Conservation (phyloP, 2,113 vertebrate species). For the Suricata suricatta region DNA sequence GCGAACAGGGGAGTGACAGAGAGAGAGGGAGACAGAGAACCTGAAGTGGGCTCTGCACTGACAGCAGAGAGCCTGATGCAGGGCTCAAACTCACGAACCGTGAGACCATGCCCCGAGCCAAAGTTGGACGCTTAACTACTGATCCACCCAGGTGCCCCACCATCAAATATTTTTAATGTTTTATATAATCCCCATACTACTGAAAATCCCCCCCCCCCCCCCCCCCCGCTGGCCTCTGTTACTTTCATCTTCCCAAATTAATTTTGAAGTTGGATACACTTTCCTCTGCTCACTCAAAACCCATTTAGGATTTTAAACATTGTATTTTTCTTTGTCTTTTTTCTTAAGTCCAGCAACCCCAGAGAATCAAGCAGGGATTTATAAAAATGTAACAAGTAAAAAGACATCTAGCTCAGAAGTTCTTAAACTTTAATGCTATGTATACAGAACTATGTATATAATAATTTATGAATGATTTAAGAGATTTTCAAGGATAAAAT, state of each 20-base stretch:
- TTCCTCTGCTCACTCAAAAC: neutral
- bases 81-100: no score
- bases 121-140: no score
- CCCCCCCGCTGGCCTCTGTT: neutral
- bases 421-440: neutral
- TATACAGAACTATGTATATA: neutral
- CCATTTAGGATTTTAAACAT: neutral
- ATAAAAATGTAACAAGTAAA: neutral
- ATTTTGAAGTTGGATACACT: neutral
- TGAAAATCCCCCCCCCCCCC: neutral
- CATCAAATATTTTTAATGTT: neutral
- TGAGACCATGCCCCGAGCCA: no score
- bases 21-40: no score
- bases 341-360: neutral
- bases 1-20: no score
- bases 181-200: neutral
- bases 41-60: no score
- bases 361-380: neutral
- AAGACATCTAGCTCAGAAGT: neutral
- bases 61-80: no score
- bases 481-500: slow-evolving; percentile 5
- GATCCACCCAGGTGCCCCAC: no score
- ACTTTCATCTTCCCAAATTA: neutral
- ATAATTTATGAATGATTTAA: neutral
- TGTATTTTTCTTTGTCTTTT: slow-evolving; percentile 17